Percentiles rank a stretch among this genome's conserved stretches.
These are phyloP conservation scores for Limnephilus rhombicus DNA, from an alignment of 2,888 invertebrate species.

Conservation along the genomic window DNA sequence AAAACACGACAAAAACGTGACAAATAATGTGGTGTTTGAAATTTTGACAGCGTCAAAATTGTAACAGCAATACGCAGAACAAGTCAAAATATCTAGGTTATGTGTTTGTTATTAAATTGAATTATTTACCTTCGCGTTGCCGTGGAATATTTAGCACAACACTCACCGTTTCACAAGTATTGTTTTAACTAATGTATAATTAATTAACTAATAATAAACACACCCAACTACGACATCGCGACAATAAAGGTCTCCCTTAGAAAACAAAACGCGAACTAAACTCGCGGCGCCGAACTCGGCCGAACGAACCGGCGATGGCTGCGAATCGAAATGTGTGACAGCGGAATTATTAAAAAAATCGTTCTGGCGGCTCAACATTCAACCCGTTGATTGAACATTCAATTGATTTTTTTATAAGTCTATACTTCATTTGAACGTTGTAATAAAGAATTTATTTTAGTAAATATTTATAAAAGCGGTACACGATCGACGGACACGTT, in stretches of 20 bases:
- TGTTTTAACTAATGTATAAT: neutral
- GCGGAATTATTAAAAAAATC: neutral
- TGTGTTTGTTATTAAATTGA: neutral
- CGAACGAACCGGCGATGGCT: neutral
- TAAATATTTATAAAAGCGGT: too few relatives aligned
- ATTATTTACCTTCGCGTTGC: slow-evolving; percentile 8
- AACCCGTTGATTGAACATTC: neutral
- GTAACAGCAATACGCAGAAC: neutral
- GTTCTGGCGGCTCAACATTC: neutral
- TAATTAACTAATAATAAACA: neutral
- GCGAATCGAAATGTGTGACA: slow-evolving; percentile 22
- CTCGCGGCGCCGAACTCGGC: neutral
- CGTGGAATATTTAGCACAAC: neutral
- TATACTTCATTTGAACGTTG: too few relatives aligned
- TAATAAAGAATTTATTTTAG: too few relatives aligned
- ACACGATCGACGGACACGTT: too few relatives aligned
- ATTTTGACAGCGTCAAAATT: slow-evolving; percentile 21
- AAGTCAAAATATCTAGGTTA: neutral
- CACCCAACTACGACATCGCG: neutral
- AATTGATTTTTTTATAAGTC: too few relatives aligned
- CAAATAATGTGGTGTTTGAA: neutral
- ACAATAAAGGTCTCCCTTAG: neutral
- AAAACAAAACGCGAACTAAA: slow-evolving; percentile 2
- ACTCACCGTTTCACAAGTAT: neutral
- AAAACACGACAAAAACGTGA: neutral